These are phyloP conservation scores for Andrena minutula DNA, from an alignment of 2,888 invertebrate genomes.

Conservation along the genomic window DNA sequence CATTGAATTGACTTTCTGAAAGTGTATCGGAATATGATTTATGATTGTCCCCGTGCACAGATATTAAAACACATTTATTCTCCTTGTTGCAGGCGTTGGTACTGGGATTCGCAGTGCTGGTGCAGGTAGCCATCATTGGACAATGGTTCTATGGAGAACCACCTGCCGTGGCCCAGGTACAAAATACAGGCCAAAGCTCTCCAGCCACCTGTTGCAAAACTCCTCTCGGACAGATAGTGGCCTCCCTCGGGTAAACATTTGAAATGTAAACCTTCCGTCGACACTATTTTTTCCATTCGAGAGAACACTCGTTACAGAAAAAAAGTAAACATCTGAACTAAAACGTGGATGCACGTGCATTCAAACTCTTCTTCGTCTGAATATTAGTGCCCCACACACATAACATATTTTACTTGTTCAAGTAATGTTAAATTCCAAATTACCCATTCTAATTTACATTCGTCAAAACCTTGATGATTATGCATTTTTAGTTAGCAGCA, in stretches of 20 bases:
- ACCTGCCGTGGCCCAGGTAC: constrained; percentile 85
- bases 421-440: too few species aligned
- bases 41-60: neutral
- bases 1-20: too few species aligned
- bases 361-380: too few species aligned
- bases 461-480: too few species aligned
- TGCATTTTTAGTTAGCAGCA: too few species aligned
- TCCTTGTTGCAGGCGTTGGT: constrained; percentile 87
- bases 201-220: constrained; percentile 78
- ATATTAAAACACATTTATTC: constrained; percentile 20
- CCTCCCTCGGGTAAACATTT: constrained; percentile 81
- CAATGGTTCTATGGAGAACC: constrained; percentile 94
- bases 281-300: constrained; percentile 4
- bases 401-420: too few species aligned
- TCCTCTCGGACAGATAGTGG: constrained; percentile 82
- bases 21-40: neutral
- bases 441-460: too few species aligned
- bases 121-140: constrained; percentile 93
- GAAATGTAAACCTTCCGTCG: constrained; percentile 51
- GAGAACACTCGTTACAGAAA: neutral
- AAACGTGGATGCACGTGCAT: too few species aligned
- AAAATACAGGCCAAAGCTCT: constrained; percentile 65
- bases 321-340: too few species aligned
- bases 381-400: too few species aligned
- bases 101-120: constrained; percentile 95